These are phyloP conservation scores for Onychomys torridus DNA, from an alignment of 2,797 vertebrate species.

Conservation along the genomic window DNA sequence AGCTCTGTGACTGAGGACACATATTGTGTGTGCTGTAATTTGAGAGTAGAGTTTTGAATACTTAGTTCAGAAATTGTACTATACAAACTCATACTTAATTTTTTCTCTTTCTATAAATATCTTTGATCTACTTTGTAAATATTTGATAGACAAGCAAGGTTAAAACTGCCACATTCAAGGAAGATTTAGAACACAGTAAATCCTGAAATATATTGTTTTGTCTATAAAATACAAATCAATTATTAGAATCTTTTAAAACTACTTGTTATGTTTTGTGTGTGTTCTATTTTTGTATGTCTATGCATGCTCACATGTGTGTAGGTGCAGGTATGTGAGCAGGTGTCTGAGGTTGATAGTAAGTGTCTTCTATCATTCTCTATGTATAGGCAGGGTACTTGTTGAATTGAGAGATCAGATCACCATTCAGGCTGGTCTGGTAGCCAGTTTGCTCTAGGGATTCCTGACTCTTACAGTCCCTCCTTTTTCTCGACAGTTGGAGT, in stretches of 20 bases:
- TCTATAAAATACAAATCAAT: background rate
- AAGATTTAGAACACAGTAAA: constrained; percentile 16
- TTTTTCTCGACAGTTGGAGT: too few species aligned
- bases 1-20: constrained; percentile 13
- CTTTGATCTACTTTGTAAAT: background rate
- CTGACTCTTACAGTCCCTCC: too few species aligned
- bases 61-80: constrained; percentile 15
- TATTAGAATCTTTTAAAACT: constrained; percentile 16
- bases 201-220: constrained; percentile 2
- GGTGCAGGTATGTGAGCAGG: background rate
- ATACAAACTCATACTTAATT: background rate
- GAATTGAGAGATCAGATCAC: background rate
- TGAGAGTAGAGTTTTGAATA: constrained; percentile 25
- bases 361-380: background rate
- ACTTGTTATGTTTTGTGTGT: background rate
- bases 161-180: constrained; percentile 7
- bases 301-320: background rate
- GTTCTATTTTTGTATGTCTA: background rate
- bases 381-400: background rate
- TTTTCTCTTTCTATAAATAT: background rate
- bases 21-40: background rate
- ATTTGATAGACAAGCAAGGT: constrained; percentile 1
- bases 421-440: background rate
- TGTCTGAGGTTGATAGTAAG: too few species aligned
- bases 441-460: background rate